These are phyloP conservation scores for Chrysopa pallens DNA, from an alignment of 1,140 invertebrate species.

Conservation along the genomic window DNA sequence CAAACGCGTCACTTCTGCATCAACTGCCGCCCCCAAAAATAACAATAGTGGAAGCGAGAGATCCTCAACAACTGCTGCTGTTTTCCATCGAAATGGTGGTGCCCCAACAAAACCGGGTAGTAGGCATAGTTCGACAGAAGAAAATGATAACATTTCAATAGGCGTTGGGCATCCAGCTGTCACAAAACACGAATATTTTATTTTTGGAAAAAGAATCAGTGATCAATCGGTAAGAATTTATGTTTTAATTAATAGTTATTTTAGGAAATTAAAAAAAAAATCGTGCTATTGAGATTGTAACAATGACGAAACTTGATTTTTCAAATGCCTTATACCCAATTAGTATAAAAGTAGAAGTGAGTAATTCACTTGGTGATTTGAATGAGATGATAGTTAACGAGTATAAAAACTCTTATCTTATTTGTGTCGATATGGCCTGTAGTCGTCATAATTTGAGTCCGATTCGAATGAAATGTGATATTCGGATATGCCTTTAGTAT, in stretches of 20 bases:
- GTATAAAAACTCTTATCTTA: too few relatives aligned
- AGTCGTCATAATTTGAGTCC: too few relatives aligned
- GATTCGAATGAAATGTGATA: too few relatives aligned
- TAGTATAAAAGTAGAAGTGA: too few relatives aligned
- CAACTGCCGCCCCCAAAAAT: constrained; percentile 8
- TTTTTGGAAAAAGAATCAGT: constrained; percentile 77
- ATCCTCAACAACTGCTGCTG: not conserved
- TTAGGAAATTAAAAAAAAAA: not conserved
- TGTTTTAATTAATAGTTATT: too few relatives aligned
- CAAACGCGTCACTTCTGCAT: constrained; percentile 35
- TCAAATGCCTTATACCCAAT: too few relatives aligned
- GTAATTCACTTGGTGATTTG: too few relatives aligned
- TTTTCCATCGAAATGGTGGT: constrained; percentile 3
- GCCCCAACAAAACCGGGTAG: constrained; percentile 10
- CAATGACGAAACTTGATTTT: too few relatives aligned
- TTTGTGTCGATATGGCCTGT: too few relatives aligned
- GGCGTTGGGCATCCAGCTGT: constrained; percentile 9
- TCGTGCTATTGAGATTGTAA: not conserved
- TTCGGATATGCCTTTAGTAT: too few relatives aligned
- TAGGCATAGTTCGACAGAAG: constrained; percentile 2
- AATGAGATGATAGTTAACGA: too few relatives aligned
- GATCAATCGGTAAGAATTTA: constrained; percentile 64
- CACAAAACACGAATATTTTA: constrained; percentile 66
- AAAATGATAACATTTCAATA: constrained; percentile 10
- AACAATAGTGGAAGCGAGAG: too few relatives aligned